phyloP scores from a whole-genome alignment of 1,140 invertebrate species.

The Aleiodes sp. region DNA sequence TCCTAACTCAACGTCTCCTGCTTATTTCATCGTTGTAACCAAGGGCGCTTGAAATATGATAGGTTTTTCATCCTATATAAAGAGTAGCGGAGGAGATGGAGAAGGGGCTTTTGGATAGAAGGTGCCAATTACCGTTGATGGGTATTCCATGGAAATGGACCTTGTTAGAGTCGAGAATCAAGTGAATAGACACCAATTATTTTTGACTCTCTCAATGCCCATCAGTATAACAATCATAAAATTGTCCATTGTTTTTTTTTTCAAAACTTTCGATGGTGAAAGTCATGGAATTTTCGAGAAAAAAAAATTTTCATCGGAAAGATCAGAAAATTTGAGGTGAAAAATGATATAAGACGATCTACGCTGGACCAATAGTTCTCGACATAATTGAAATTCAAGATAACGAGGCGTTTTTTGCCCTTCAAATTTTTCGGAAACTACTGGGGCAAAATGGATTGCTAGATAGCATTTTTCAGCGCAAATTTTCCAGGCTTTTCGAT shows the following conservation, averaged over 20 bases:
- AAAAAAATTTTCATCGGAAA: background rate
- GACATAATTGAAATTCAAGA: no score
- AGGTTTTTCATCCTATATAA: constrained; percentile 42
- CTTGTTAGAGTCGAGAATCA: constrained; percentile 63
- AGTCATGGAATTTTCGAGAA: background rate
- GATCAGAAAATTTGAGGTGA: no score
- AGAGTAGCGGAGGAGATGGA: constrained; percentile 14
- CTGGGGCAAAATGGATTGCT: no score
- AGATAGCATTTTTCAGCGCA: no score
- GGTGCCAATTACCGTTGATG: constrained; percentile 66
- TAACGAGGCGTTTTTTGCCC: no score
- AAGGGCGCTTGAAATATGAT: constrained; percentile 65
- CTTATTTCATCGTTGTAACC: constrained; percentile 32
- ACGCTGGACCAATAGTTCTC: no score
- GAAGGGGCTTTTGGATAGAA: constrained; percentile 33
- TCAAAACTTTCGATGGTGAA: background rate
- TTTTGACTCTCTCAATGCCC: constrained; percentile 50
- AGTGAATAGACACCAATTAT: constrained; percentile 62
- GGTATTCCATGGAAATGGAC: constrained; percentile 67
- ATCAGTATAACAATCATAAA: constrained; percentile 6
- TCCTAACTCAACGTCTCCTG: constrained; percentile 11
- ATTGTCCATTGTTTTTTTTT: background rate
- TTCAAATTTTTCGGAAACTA: no score
- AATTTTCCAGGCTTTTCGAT: no score
- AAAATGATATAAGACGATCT: no score